Base-by-base conservation (phyloP, 2,888 invertebrate genomes). In the Drosophila hamatofila region DNA sequence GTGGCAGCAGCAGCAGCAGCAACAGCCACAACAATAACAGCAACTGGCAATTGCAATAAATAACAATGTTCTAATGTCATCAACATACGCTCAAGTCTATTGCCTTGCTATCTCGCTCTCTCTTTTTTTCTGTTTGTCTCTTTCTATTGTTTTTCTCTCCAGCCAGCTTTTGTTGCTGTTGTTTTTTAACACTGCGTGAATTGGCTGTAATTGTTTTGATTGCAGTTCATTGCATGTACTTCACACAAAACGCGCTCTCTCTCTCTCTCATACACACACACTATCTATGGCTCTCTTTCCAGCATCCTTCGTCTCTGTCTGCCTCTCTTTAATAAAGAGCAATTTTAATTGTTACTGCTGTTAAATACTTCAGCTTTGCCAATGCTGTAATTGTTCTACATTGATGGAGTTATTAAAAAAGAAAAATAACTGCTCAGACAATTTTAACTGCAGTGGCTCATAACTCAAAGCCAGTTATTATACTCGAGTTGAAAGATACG, bases 131-230 rank as follows among this genome's bases (percentile, higher is more conserved):
- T 11, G 48, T 21, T 37, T 42, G 25, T 23, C 23, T 33, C 39
- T 18, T 9, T 33, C 37, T 35, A 14, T 33, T 44, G 30, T n/a
- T 33, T 30, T 51, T 58, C 37, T 30, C 27, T 41, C 51, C 35
- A 16, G 25, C 49, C 51, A 23, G 18, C 49, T 46, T n/a, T 44
- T 62, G 60, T 51, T 54, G 46, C 44, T 75, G 68, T 61, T 78
- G 75, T 68, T 87, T 78, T 68, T 65, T 81, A 75, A 72, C 82
- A 44, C 70, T 72, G 74, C 78, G 82, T 82, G 88, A 89, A 87
- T 86, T 90, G 90, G 75, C 74, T 75, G 80, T 79, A 87, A 90
- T 87, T 88, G 90, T 81, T 90, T 88, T 87, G 90, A 90, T 88
- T 90, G 90, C 88, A 88, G 86, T 88, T 84, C 88, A 89, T 85